Evolutionary conservation across 2,113 vertebrate genomes (phyloP), one percentile per base, ranked within the genome.

Genomic region (Eupsittula cactorum): DNA sequence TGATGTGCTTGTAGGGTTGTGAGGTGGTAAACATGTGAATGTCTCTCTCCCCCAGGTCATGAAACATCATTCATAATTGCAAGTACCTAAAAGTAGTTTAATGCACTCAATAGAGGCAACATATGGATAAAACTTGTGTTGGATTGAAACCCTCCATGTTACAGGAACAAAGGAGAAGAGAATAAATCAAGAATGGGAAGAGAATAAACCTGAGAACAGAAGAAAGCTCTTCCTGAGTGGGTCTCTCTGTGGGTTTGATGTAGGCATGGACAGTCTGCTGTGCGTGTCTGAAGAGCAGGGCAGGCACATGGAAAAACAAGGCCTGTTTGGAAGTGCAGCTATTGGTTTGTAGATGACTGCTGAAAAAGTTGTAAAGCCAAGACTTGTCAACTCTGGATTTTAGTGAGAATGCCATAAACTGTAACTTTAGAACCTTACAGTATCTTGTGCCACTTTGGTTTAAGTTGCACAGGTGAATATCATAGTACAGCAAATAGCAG

Each of bases 11-110:
- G 0, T 16, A 7, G 42, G 39, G 50, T 52, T 49, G 46, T 13
- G 31, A 69, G 35, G 29, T 8, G 6, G 27, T 47, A 47, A 75
- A 82, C 11, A 6, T 0, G 0, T 50, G 55, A n/a, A 7, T 49
- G 23, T 25, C 37, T 16, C 13, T 82, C 44, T 80, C n/a, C 28
- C 17, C 6, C 3, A 12, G 13, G 11, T 65, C 21, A 19, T 18
- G 41, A 80, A 86, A 76, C 17, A 37, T 18, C 8, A 12, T 31
- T 75, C 24, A 67, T 77, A 88, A 63, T 86, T 77, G 31, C 33
- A 59, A 18, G n/a, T n/a, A 42, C 37, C 23, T 52, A 62, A 62
- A 71, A 83, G 69, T 20, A 44, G 8, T 65, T 86, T 57, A n/a
- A 44, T 39, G 19, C 6, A 47, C 13, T 55, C 33, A 44, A 7